Percentiles rank a stretch among this genome's conserved stretches.
Evolutionary conservation across 2,797 vertebrate genomes (phyloP).

Genomic region (Todus mexicanus): DNA sequence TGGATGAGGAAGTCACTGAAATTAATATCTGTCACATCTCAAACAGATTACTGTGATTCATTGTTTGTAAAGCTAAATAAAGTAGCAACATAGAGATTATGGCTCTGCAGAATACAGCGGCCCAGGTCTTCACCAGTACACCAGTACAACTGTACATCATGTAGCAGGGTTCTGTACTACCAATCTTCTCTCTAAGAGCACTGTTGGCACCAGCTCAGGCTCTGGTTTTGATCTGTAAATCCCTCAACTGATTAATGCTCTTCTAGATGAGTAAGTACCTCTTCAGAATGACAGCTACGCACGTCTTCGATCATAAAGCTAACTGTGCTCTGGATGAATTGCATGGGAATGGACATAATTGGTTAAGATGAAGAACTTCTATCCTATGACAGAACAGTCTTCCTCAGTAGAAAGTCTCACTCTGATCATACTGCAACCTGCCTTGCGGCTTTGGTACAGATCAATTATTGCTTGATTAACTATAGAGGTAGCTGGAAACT

Average conservation of each 20-base stretch:
- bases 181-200: background rate
- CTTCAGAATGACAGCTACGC: background rate
- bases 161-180: background rate
- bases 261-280: background rate
- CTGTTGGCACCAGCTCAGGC: background rate
- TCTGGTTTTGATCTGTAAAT: background rate
- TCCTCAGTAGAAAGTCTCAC: background rate
- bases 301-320: background rate
- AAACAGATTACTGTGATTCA: background rate
- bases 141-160: fast-evolving
- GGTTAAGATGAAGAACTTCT: background rate
- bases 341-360: background rate
- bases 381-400: background rate
- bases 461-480: conserved; percentile 5
- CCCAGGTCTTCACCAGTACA: background rate
- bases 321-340: background rate
- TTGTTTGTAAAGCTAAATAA: background rate
- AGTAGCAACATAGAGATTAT: background rate
- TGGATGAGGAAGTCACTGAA: background rate
- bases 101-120: background rate
- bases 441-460: background rate
- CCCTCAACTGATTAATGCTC: background rate
- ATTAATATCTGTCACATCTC: background rate
- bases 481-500: background rate
- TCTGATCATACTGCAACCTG: background rate